phyloP scores from a whole-genome alignment of 2,113 vertebrate genomes.

The Rhizomys pruinosus region DNA sequence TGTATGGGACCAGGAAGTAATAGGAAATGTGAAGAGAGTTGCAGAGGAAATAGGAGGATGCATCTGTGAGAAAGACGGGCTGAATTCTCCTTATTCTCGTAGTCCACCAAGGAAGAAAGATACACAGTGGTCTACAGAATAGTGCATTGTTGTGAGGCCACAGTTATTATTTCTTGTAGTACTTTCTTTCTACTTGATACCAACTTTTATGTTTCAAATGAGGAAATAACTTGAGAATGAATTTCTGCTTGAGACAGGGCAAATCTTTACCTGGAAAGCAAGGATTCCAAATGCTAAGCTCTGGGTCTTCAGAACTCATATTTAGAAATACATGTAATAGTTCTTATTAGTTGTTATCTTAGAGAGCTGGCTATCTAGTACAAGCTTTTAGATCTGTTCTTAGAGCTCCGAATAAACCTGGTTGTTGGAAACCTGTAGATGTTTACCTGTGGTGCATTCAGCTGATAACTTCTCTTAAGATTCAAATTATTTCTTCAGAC shows the following conservation, averaged over 20 bases:
- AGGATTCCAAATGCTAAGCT: background rate
- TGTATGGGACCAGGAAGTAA: background rate
- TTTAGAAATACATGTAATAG: conserved; percentile 15
- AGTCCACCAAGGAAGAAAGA: background rate
- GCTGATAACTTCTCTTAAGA: background rate
- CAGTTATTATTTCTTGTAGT: background rate
- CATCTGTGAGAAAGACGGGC: background rate
- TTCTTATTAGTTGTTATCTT: background rate
- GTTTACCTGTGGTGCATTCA: background rate
- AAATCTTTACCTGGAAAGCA: background rate
- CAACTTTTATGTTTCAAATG: background rate
- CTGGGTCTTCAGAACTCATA: background rate
- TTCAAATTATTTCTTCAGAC: background rate
- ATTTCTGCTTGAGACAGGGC: background rate
- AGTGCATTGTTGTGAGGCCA: background rate
- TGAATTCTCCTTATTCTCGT: too few species aligned
- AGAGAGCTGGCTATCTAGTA: background rate
- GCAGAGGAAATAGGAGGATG: too few species aligned
- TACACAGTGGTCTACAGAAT: background rate
- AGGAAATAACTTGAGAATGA: background rate
- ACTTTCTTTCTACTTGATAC: background rate
- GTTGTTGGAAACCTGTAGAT: background rate
- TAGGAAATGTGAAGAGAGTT: background rate
- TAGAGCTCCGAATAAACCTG: background rate
- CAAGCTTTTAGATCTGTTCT: background rate